Percentiles rank a stretch among this genome's conserved stretches.
phyloP scores from a whole-genome alignment of 1,140 invertebrate genomes.

The Oedothorax gibbosus region DNA sequence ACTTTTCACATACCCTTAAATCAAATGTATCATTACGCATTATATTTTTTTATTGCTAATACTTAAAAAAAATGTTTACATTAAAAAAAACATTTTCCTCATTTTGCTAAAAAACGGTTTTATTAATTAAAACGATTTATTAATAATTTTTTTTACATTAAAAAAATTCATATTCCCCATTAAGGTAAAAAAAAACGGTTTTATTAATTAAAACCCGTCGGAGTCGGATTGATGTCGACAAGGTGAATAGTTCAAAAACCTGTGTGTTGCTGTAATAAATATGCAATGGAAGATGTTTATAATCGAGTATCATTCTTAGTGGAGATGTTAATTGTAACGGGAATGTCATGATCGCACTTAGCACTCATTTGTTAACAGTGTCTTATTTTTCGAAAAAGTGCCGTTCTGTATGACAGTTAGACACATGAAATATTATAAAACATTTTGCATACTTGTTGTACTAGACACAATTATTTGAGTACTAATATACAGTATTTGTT shows the following conservation, averaged over 20 bases:
- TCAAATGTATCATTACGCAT: too few relatives aligned
- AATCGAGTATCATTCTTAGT: slow-evolving; percentile 20
- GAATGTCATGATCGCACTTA: slow-evolving; percentile 53
- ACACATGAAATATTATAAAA: slow-evolving; percentile 41
- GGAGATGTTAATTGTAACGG: slow-evolving; percentile 36
- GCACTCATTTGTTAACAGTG: slow-evolving; percentile 58
- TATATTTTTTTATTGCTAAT: too few relatives aligned
- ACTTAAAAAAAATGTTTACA: too few relatives aligned
- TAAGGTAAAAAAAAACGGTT: too few relatives aligned
- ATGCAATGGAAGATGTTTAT: slow-evolving; percentile 15
- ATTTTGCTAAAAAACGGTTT: too few relatives aligned
- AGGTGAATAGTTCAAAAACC: slow-evolving; percentile 41
- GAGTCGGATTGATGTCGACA: too few relatives aligned
- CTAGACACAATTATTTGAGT: slow-evolving; percentile 24
- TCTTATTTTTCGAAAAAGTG: slow-evolving; percentile 55
- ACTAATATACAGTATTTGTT: slow-evolving; percentile 30
- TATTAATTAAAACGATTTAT: too few relatives aligned
- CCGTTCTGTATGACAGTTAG: slow-evolving; percentile 50
- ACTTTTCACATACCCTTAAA: too few relatives aligned
- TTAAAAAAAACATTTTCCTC: too few relatives aligned
- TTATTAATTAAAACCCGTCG: too few relatives aligned
- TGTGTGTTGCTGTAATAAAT: slow-evolving; percentile 41
- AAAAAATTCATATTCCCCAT: too few relatives aligned
- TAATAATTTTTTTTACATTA: too few relatives aligned
- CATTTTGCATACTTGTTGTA: slow-evolving; percentile 38